Evolutionary conservation across 2,888 invertebrate species (phyloP), one percentile per base, ranked within the genome.

Genomic region (Uropetala carovei): DNA sequence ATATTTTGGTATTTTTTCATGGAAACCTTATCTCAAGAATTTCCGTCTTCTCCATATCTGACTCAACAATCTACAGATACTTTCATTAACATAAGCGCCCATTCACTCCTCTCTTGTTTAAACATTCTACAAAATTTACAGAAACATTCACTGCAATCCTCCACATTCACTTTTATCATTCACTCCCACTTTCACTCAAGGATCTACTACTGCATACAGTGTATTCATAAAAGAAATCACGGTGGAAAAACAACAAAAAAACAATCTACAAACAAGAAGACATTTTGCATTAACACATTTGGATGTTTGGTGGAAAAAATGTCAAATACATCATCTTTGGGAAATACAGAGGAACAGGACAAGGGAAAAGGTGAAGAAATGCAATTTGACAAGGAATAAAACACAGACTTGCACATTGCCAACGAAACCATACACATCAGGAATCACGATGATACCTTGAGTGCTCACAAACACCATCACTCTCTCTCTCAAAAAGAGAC

Each of bases 71-170:
- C 89, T 89, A 89, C 68, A 56, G 16, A 64, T 68, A 64, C 75
- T 75, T 75, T 27, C 75, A 22, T 75, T 75, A 75, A 75, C 22
- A 75, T 75, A 27, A 64, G 89, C 43, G 64, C 89, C 89, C 89
- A 89, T 89, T 68, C 89, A 89, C 22, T 89, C 89, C 43, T 89
- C 64, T 89, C 89, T 68, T 68, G 22, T 75, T 75, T 89, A 64
- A 89, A 89, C 64, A 89, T 60, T 64, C 89, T 89, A 89, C 89
- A 89, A 89, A 89, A 89, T 89, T 59, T 89, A 89, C 89, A 89
- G 75, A 27, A 64, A 89, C 89, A 89, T n/a, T 89, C 89, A 60
- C 64, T 43, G 14, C 64, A 43, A 30, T 86, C 59, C 86, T 16
- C 22, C 75, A 43, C 43, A 75, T 27, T 75, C 75, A 75, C 75